Percentiles rank a stretch among this genome's conserved stretches.
phyloP scores from a whole-genome alignment of 2,888 invertebrate genomes.

The Rhamnusium bicolor region DNA sequence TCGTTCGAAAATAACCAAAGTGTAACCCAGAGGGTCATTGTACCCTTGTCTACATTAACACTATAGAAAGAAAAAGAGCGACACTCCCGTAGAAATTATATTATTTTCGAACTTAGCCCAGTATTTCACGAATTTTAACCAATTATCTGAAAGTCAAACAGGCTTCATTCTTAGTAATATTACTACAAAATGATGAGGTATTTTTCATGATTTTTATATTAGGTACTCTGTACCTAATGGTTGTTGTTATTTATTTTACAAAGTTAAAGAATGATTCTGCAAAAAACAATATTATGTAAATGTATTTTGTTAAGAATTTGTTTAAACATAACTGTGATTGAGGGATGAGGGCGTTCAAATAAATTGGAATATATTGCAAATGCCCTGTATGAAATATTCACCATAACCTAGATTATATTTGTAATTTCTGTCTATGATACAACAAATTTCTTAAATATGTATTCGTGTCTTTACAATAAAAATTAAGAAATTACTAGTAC shows the following conservation, averaged over 20 bases:
- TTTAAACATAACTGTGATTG: slow-evolving; percentile 33
- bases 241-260: not conserved
- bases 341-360: slow-evolving; percentile 17
- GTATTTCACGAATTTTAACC: no score
- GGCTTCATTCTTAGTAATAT: no score
- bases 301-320: not conserved
- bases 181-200: no score
- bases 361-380: slow-evolving; percentile 8
- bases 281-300: not conserved
- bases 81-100: no score
- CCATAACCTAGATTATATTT: slow-evolving; percentile 25
- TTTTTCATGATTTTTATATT: not conserved
- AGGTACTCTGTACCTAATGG: no score
- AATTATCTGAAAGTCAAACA: no score
- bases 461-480: slow-evolving; percentile 31
- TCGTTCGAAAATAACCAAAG: no score
- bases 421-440: slow-evolving; percentile 17
- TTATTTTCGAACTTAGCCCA: no score
- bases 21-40: no score
- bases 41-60: no score
- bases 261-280: not conserved
- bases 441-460: slow-evolving; percentile 16
- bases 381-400: slow-evolving; percentile 21
- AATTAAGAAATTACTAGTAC: not conserved
- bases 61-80: no score